These are phyloP conservation scores for Calliphora vomitoria DNA, from an alignment of 2,888 invertebrate species.

Conservation along the genomic window DNA sequence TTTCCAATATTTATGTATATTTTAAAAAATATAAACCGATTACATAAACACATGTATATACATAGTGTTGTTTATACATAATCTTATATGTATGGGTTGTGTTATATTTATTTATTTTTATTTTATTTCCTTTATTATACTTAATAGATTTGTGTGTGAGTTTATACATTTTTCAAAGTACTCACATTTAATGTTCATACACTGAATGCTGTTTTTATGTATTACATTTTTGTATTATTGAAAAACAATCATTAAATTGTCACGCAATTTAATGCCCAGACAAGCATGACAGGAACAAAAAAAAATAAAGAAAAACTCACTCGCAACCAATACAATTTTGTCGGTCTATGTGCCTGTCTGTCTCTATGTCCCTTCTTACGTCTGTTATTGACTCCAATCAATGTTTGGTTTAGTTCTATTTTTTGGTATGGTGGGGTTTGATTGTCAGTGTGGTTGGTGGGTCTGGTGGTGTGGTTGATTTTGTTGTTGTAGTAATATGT, in stretches of 20 bases:
- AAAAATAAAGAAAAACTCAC: background rate
- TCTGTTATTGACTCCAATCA: conserved; percentile 50
- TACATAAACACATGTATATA: too few species aligned
- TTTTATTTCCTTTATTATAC: background rate
- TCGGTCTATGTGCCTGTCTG: background rate
- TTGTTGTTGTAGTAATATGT: conserved; percentile 16
- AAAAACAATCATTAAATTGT: conserved; percentile 55
- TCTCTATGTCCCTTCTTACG: background rate
- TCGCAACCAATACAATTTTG: background rate
- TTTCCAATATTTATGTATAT: too few species aligned
- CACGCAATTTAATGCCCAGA: conserved; percentile 55
- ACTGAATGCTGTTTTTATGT: conserved; percentile 11
- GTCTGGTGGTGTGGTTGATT: conserved; percentile 11
- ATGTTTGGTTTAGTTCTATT: conserved; percentile 31
- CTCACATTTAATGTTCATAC: background rate
- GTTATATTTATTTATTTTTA: background rate
- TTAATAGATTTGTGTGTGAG: background rate
- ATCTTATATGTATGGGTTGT: background rate
- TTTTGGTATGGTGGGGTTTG: conserved; percentile 19
- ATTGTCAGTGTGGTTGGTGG: conserved; percentile 17
- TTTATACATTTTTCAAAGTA: background rate
- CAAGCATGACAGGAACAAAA: conserved; percentile 41
- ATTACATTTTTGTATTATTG: conserved; percentile 32
- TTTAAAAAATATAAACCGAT: too few species aligned
- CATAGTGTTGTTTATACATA: background rate